These are phyloP conservation scores for Conger conger DNA, from an alignment of 2,113 vertebrate species.

Conservation along the genomic window DNA sequence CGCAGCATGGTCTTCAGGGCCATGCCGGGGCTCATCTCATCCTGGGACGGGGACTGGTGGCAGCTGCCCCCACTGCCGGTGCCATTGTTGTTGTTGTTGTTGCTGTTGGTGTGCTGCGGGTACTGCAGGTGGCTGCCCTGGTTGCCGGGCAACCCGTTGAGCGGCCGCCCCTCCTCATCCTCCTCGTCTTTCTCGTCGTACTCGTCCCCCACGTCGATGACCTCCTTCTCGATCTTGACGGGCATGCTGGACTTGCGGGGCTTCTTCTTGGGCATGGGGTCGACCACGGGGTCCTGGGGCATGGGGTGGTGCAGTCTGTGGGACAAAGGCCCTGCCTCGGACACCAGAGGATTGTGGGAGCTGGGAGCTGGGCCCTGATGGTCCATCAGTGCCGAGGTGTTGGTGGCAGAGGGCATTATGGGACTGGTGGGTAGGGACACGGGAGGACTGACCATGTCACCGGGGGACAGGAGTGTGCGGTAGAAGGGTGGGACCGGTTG, in stretches of 20 bases:
- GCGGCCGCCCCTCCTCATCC: slow-evolving; percentile 59
- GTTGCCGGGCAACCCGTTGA: slow-evolving; percentile 42
- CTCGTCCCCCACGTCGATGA: slow-evolving; percentile 92
- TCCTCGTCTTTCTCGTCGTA: slow-evolving; percentile 95
- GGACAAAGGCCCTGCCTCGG: slow-evolving; percentile 73
- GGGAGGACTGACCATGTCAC: slow-evolving; percentile 92
- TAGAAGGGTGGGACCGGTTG: slow-evolving; percentile 98
- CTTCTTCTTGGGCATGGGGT: slow-evolving; percentile 95
- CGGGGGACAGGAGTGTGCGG: slow-evolving; percentile 89
- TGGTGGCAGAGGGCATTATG: slow-evolving; percentile 83
- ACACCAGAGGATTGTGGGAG: slow-evolving; percentile 67
- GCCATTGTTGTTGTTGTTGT: slow-evolving; percentile 68
- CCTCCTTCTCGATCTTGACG: slow-evolving; percentile 98
- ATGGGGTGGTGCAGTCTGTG: slow-evolving; percentile 69
- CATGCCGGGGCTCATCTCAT: slow-evolving; percentile 91
- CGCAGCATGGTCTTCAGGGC: slow-evolving; percentile 88
- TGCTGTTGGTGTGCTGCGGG: slow-evolving; percentile 76
- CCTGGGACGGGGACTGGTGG: slow-evolving; percentile 90
- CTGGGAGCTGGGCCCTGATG: slow-evolving; percentile 74
- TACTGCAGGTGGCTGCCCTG: slow-evolving; percentile 55
- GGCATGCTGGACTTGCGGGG: slow-evolving; percentile 99
- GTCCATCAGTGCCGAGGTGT: slow-evolving; percentile 70
- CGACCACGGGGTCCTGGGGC: slow-evolving; percentile 72
- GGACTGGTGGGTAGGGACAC: slow-evolving; percentile 93
- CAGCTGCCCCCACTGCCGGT: slow-evolving; percentile 86